Evolutionary conservation across 2,888 invertebrate genomes (phyloP).

Genomic region (Rhagonycha fulva): DNA sequence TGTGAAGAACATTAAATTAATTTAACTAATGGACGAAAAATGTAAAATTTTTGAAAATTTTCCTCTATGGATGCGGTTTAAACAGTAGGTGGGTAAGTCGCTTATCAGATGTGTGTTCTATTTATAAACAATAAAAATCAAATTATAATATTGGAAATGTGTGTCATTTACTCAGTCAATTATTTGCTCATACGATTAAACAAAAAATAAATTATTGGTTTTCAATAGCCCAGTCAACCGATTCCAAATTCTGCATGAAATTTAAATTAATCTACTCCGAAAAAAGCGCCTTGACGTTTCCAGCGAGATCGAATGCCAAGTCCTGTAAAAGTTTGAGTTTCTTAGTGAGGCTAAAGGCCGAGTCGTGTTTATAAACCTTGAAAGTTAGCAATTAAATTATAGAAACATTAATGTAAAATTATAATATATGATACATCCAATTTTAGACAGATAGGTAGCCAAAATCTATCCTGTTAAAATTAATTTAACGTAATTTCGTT

Average conservation of each 20-base stretch:
- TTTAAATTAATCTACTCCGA: too few species aligned
- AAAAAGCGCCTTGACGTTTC: too few species aligned
- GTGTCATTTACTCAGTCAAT: not conserved
- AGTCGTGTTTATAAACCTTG: too few species aligned
- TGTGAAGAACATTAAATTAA: not conserved
- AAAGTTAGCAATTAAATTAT: too few species aligned
- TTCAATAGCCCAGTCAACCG: too few species aligned
- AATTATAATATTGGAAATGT: not conserved
- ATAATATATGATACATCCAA: too few species aligned
- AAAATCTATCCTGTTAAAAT: too few species aligned
- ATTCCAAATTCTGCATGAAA: too few species aligned
- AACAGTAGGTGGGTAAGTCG: not conserved
- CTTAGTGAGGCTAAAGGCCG: too few species aligned
- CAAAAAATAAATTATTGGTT: not conserved
- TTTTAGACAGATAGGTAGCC: too few species aligned
- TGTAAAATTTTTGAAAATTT: not conserved
- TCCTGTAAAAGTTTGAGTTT: not conserved
- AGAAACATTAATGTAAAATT: too few species aligned
- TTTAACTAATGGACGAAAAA: not conserved
- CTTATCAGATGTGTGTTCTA: not conserved
- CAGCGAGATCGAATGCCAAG: not conserved
- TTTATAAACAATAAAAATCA: not conserved
- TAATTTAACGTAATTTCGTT: not conserved
- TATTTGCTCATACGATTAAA: not conserved
- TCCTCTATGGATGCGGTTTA: not conserved